Base-by-base conservation (phyloP, 1,140 invertebrate species). In the Drosophila littoralis region DNA sequence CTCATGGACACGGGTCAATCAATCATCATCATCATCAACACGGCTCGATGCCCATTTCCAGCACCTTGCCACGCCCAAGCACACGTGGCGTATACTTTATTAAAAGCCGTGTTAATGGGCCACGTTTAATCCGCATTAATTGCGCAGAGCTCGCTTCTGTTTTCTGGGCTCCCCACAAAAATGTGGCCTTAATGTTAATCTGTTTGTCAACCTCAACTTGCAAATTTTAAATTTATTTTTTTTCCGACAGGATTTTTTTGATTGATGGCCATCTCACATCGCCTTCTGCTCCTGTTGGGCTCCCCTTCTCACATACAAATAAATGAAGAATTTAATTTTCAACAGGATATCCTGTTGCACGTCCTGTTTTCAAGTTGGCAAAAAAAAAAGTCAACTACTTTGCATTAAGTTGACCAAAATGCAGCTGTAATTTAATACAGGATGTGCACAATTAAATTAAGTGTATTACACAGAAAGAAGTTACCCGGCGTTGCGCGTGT, bases 61-160 rank as follows among this genome's bases (percentile, higher is more conserved):
- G 10, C 40, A 59, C 42, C n/a, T 43, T 61, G 43, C 42, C 50
- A 42, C 50, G 17, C 28, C 45, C 45, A 63, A 60, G 40, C 63
- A 36, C 51, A 64, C 59, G 50, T 59, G 60, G 73, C 68, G 73
- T 75, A 75, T 75, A 83, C 54, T 46, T 58, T 46, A 64, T 63
- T 64, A 45, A 75, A 58, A 55, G 58, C 54, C 45, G 51, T 83
- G 77, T 58, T 89, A 77, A 83, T 89, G 83, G 65, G 73, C 76
- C 80, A 61, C 57, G 88, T 89, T 88, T 89, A 89, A 88, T 88
- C 76, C 79, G 71, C 68, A 64, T 81, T 83, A 88, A 83, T 81
- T 75, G 76, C 60, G 8, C 36, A 52, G 9, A 8, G 43, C 58
- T 17, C 17, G 9, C 17, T 13, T 2, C 12, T 38, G 40, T 22